Evolutionary conservation across 2,888 invertebrate genomes (phyloP).

Genomic region (Tachina lurida): DNA sequence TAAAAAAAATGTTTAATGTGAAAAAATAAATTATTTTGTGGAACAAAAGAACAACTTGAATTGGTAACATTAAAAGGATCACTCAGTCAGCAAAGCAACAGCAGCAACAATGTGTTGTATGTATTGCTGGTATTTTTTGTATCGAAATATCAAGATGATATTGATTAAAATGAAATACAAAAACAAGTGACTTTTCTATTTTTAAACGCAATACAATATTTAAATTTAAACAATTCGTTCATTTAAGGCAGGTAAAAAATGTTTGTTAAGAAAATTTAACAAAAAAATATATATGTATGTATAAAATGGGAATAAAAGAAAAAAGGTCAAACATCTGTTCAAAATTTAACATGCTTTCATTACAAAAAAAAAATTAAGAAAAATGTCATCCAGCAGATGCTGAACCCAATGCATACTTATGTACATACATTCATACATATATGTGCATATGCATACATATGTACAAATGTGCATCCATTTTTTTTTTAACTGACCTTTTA

Average conservation of each 20-base stretch:
- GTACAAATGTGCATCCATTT: background rate
- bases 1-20: slow-evolving; percentile 1
- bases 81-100: background rate
- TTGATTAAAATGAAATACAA: slow-evolving; percentile 78
- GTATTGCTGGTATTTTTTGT: background rate
- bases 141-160: slow-evolving; percentile 73
- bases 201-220: slow-evolving; percentile 17
- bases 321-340: slow-evolving; percentile 64
- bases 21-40: background rate
- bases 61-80: slow-evolving; percentile 47
- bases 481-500: slow-evolving; percentile 16
- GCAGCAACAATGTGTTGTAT: slow-evolving; percentile 30
- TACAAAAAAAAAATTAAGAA: background rate
- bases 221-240: slow-evolving; percentile 22
- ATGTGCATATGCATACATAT: background rate
- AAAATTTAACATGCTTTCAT: slow-evolving; percentile 33
- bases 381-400: background rate
- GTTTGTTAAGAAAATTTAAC: slow-evolving; percentile 17
- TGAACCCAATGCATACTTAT: background rate
- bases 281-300: background rate
- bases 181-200: slow-evolving; percentile 76
- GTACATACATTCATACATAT: background rate
- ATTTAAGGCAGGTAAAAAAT: slow-evolving; percentile 44
- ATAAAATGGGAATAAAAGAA: background rate
- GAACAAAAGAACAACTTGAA: slow-evolving; percentile 63